A percentile compares a stretch with the other conserved stretches of the same genome.
Conservation (phyloP, 2,113 vertebrate species). For the Salvelinus sp. region DNA sequence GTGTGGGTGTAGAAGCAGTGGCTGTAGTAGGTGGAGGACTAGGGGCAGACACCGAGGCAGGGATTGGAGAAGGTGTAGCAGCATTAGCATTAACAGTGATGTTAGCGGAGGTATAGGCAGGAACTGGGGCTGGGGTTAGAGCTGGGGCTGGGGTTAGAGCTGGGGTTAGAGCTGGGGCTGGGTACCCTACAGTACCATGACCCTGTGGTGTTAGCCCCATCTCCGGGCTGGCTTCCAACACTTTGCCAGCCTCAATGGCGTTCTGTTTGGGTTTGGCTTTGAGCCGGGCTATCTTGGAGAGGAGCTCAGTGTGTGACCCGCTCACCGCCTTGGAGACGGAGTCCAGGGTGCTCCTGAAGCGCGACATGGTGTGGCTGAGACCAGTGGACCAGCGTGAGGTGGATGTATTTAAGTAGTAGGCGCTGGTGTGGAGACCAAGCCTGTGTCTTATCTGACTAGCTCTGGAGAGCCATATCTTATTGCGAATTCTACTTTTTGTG, state of each 20-base stretch:
- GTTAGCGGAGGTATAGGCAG: neutral
- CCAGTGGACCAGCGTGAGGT: conserved; percentile 77
- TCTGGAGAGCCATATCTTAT: conserved; percentile 61
- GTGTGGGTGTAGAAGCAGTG: too few species aligned
- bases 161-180: conserved; percentile 11
- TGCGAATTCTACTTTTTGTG: conserved; percentile 66
- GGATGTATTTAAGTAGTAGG: conserved; percentile 79
- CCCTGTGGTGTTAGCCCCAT: conserved; percentile 43
- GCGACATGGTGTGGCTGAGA: conserved; percentile 84
- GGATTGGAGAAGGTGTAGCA: conserved; percentile 6
- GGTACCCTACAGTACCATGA: conserved; percentile 41
- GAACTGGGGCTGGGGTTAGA: neutral
- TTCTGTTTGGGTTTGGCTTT: conserved; percentile 56
- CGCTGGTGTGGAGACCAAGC: conserved; percentile 69
- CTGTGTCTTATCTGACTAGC: conserved; percentile 52
- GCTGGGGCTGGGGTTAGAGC: conserved; percentile 11
- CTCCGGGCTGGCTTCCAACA: conserved; percentile 53
- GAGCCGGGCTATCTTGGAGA: conserved; percentile 82
- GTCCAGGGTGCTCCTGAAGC: conserved; percentile 86
- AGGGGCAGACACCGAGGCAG: conserved; percentile 26
- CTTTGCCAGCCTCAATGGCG: conserved; percentile 64
- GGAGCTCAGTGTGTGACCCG: conserved; percentile 83
- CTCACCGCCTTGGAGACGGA: conserved; percentile 90
- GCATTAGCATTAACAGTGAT: neutral
- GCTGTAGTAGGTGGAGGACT: conserved; percentile 17